Base-by-base conservation (phyloP, 2,113 vertebrate genomes). In the Zosterops pallidus region DNA sequence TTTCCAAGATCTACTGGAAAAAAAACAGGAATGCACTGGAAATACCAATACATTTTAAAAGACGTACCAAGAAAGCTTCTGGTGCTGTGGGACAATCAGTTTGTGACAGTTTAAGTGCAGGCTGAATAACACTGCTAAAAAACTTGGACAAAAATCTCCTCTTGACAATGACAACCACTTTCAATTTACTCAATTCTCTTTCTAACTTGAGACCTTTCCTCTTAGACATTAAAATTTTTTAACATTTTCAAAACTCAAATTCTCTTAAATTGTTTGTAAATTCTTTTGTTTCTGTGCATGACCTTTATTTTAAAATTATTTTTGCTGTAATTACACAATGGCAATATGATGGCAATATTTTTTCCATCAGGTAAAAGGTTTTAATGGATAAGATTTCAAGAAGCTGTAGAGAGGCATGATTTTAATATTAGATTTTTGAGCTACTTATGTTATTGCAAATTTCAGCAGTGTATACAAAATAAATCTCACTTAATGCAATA, bases 401-500 rank as follows among this genome's bases (percentile, higher is more conserved):
- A 92, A 87, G 37, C 46, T 91, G 78, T 60, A 22, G 14, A 83
- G 88, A 94, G 59, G n/a, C 19, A 55, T 23, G 65, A 74, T 57
- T 94, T 82, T 91, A 95, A 86, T 52, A 55, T 14, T 81, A 79
- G 53, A 83, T 56, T 90, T 91, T 89, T 63, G 60, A 93, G 62
- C 25, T 83, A 83, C 93, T 95, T 94, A 62, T 46, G 39, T 50
- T 92, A 83, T 19, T 86, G 60, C 28, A 90, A 74, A 82, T 86
- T 93, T 94, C 82, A 90, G 78, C 41, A 89, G 39, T 22, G 21
- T 18, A 28, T 25, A 89, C 50, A 76, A 94, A 97, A 94, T 91
- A 96, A 96, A 96, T 92, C 90, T 94, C 68, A 72, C 33, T 72
- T 89, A 95, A 96, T 86, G 84, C 49, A 94, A 39, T 92, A 77